Evolutionary conservation across 2,888 invertebrate species (phyloP).

Genomic region (Cinara cedri): DNA sequence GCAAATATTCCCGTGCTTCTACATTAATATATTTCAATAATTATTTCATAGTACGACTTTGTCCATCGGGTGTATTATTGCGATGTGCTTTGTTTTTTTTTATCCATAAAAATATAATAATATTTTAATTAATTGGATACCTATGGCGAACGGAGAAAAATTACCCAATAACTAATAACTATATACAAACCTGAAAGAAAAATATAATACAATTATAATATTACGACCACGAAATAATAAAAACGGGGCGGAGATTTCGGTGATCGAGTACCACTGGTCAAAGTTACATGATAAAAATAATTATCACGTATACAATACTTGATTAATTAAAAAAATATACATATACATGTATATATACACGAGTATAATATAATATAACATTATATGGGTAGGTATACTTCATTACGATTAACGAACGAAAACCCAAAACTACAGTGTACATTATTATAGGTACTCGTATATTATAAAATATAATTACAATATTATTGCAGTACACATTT

Average conservation of each 20-base stretch:
- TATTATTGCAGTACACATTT: no score
- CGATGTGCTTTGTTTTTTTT: neutral
- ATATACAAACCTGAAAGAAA: no score
- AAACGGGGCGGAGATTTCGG: slow-evolving; percentile 18
- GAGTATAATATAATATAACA: no score
- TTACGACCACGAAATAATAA: neutral
- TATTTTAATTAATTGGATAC: slow-evolving; percentile 26
- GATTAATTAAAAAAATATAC: slow-evolving; percentile 17
- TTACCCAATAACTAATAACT: slow-evolving; percentile 39
- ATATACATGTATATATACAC: neutral
- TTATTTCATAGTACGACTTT: neutral
- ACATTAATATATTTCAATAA: no score
- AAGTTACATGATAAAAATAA: slow-evolving; percentile 26
- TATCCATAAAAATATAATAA: neutral
- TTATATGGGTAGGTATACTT: no score
- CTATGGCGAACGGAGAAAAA: neutral
- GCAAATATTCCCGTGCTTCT: no score
- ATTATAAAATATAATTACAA: no score
- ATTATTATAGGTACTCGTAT: no score
- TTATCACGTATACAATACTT: slow-evolving; percentile 23
- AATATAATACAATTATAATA: slow-evolving; percentile 44
- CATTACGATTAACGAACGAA: no score
- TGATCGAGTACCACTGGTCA: slow-evolving; percentile 21
- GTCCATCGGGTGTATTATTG: slow-evolving; percentile 4
- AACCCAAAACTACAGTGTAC: no score